These are phyloP conservation scores for Microplitis mediator DNA, from an alignment of 1,140 invertebrate genomes.

Conservation along the genomic window DNA sequence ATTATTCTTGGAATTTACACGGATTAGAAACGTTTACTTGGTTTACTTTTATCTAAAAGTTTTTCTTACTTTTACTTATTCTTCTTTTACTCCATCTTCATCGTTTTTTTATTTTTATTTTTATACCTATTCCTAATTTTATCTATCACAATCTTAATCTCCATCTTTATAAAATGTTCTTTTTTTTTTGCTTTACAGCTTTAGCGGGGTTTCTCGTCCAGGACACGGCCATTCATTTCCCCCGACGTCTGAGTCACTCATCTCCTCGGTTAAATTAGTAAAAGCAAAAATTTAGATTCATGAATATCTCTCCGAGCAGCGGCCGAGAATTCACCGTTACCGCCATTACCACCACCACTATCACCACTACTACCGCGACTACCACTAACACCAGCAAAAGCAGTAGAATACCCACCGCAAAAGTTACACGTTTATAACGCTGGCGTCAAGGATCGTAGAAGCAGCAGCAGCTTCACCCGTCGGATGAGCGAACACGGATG, in stretches of 20 bases:
- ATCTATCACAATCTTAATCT: not conserved
- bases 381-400: not conserved
- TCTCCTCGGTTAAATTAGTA: slow-evolving; percentile 29
- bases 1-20: slow-evolving; percentile 4
- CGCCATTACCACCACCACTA: not conserved
- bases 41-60: not conserved
- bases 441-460: not conserved
- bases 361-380: not conserved
- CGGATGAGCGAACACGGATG: not conserved
- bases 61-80: slow-evolving; percentile 6
- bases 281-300: slow-evolving; percentile 32
- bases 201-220: not conserved
- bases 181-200: not conserved
- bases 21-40: slow-evolving; percentile 7
- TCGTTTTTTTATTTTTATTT: slow-evolving; percentile 15
- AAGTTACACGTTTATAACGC: not conserved
- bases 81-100: not conserved
- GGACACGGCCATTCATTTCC: slow-evolving; percentile 2
- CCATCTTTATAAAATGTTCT: not conserved
- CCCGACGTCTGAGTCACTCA: slow-evolving; percentile 19
- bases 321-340: not conserved
- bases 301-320: slow-evolving; percentile 18
- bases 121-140: not conserved
- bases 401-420: not conserved
- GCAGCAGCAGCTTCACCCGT: no score